These are phyloP conservation scores for Okamejei kenojei DNA, from an alignment of 2,797 vertebrate species.

Conservation along the genomic window DNA sequence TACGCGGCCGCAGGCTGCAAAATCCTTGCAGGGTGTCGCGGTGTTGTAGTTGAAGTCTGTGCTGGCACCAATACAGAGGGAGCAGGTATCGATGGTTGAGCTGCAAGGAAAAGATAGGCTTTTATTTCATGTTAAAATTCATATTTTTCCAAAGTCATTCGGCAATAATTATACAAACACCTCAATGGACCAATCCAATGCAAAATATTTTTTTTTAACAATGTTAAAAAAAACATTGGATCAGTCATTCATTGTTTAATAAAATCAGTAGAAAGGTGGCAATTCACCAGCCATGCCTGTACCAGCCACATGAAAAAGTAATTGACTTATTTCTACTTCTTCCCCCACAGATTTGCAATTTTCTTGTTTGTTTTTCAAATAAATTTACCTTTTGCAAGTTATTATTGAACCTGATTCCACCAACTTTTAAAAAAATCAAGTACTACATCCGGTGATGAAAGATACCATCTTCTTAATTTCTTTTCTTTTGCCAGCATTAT, in stretches of 20 bases:
- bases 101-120: not conserved
- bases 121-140: not conserved
- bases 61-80: not conserved
- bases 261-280: not conserved
- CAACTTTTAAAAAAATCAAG: not conserved
- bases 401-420: not conserved
- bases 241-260: not conserved
- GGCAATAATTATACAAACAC: not conserved
- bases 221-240: not conserved
- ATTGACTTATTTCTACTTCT: not conserved
- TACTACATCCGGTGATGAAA: not conserved
- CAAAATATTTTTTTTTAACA: not conserved
- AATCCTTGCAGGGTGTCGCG: not conserved
- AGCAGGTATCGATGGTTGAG: not conserved
- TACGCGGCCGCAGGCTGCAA: not conserved
- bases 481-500: not conserved
- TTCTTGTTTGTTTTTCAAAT: not conserved
- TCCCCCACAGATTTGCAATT: not conserved
- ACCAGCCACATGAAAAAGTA: not conserved
- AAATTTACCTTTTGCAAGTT: not conserved
- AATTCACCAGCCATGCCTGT: not conserved
- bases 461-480: not conserved
- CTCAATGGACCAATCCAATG: not conserved
- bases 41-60: rapidly evolving
- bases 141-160: not conserved